Conservation (phyloP, 2,797 vertebrate genomes). For the Chaenodraco wilsoni region DNA sequence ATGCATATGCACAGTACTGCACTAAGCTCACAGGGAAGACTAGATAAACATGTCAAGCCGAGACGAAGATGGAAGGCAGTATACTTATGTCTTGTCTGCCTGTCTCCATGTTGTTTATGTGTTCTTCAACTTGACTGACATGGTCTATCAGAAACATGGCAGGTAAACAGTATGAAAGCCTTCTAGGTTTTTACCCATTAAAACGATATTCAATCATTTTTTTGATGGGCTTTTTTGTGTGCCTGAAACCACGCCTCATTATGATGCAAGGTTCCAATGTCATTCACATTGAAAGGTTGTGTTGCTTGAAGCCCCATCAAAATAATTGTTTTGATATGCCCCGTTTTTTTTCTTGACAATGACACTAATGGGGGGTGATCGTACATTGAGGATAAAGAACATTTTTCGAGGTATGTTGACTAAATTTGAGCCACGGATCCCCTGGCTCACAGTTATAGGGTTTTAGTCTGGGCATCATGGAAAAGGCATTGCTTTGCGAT, state of each 20-base stretch:
- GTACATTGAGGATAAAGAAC: constrained; percentile 66
- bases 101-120: constrained; percentile 71
- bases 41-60: constrained; percentile 80
- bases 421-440: constrained; percentile 66
- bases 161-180: constrained; percentile 78
- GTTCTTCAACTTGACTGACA: constrained; percentile 80
- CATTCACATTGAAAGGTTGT: constrained; percentile 75
- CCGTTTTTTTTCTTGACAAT: constrained; percentile 72
- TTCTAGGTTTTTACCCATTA: constrained; percentile 80
- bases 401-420: constrained; percentile 63
- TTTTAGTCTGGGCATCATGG: constrained; percentile 62
- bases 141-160: constrained; percentile 80
- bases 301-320: constrained; percentile 79
- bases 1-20: constrained; percentile 73
- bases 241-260: constrained; percentile 77
- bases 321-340: constrained; percentile 84
- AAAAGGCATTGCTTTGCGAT: constrained; percentile 68
- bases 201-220: constrained; percentile 83
- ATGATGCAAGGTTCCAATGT: constrained; percentile 72
- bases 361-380: constrained; percentile 77
- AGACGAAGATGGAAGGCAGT: constrained; percentile 71
- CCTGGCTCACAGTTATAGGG: constrained; percentile 69
- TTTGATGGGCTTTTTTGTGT: constrained; percentile 76
- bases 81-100: constrained; percentile 75
- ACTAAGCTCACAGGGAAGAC: constrained; percentile 75